Percentiles rank a stretch among this genome's conserved stretches.
Evolutionary conservation across 2,797 vertebrate species (phyloP).

Genomic region (Scyliorhinus canicula): DNA sequence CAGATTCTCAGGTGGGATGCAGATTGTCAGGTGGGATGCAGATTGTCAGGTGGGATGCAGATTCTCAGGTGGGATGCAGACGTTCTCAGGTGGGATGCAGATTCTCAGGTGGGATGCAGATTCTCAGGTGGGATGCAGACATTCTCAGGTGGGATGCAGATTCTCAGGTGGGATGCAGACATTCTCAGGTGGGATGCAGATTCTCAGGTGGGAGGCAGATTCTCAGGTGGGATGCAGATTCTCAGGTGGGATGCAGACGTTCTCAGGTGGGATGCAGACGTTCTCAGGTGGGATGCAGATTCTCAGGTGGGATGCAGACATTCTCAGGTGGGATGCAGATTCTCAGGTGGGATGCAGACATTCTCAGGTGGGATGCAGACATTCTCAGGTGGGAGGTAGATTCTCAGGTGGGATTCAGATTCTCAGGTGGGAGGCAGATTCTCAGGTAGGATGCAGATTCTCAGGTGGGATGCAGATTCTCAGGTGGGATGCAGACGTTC

Average conservation of each 20-base stretch:
- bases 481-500: background rate
- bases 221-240: background rate
- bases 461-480: background rate
- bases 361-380: background rate
- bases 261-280: too few relatives aligned
- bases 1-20: background rate
- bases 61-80: background rate
- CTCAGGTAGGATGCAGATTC: background rate
- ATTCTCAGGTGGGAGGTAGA: too few relatives aligned
- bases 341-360: too few relatives aligned
- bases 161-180: background rate
- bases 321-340: background rate
- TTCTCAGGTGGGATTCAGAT: background rate
- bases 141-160: background rate
- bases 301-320: too few relatives aligned
- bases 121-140: background rate
- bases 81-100: background rate
- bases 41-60: background rate
- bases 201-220: too few relatives aligned
- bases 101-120: background rate
- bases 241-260: background rate
- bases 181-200: background rate
- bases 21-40: background rate
- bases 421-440: background rate
- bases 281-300: background rate